Conservation (phyloP, 2,888 invertebrate genomes). For the Ephialtes manifestator region DNA sequence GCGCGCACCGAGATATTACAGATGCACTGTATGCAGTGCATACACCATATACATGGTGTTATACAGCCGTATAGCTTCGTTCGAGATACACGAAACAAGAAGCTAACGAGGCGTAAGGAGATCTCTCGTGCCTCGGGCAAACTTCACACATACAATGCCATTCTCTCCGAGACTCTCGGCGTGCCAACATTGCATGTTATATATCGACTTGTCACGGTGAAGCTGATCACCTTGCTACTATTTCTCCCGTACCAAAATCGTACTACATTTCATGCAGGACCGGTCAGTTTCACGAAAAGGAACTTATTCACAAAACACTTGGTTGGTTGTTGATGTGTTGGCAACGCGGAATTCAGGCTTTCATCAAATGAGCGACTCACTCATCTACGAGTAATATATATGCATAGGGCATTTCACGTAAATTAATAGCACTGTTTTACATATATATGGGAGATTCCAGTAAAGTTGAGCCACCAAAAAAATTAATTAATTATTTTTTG, state of each 20-base stretch:
- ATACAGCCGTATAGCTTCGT: conserved; percentile 71
- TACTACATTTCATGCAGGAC: neutral
- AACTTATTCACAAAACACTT: neutral
- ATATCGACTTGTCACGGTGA: conserved; percentile 16
- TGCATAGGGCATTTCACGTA: neutral
- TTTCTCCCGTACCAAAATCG: neutral
- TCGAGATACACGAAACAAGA: conserved; percentile 79
- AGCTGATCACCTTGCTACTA: conserved; percentile 24
- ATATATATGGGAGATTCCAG: no score
- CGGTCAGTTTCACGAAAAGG: conserved; percentile 27
- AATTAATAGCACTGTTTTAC: neutral
- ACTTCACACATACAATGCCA: conserved; percentile 74
- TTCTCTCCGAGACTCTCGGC: conserved; percentile 65
- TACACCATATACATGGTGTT: conserved; percentile 56
- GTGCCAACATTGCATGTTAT: conserved; percentile 15
- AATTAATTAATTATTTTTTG: no score
- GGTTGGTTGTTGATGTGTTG: neutral
- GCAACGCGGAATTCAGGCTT: conserved; percentile 18
- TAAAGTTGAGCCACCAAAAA: neutral
- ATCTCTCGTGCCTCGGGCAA: conserved; percentile 76
- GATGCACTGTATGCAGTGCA: conserved; percentile 65
- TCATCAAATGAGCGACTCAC: conserved; percentile 39
- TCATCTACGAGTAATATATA: conserved; percentile 29
- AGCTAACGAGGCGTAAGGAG: conserved; percentile 81
- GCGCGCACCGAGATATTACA: conserved; percentile 72